These are phyloP conservation scores for Teleogryllus occipitalis DNA, from an alignment of 1,140 invertebrate genomes.

Conservation along the genomic window DNA sequence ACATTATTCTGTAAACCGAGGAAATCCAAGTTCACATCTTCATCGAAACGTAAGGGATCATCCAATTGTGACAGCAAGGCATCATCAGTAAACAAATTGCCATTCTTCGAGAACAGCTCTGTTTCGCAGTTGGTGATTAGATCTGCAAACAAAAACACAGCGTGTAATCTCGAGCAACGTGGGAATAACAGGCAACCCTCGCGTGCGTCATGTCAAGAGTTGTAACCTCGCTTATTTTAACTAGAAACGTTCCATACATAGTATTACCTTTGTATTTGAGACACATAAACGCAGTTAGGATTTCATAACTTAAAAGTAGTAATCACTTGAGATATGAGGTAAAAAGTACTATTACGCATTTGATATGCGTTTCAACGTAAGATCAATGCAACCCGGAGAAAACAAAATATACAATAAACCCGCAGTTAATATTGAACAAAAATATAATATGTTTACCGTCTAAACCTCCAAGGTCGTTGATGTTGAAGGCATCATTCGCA, in stretches of 20 bases:
- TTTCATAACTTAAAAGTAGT: neutral
- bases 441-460: constrained; percentile 32
- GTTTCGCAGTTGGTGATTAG: constrained; percentile 33
- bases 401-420: constrained; percentile 1
- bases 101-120: constrained; percentile 30
- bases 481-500: constrained; percentile 31
- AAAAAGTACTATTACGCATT: neutral
- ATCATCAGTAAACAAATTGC: constrained; percentile 32
- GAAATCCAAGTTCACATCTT: constrained; percentile 32
- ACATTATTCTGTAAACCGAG: constrained; percentile 27
- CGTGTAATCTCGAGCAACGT: neutral
- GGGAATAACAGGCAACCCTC: neutral
- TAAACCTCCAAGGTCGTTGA: constrained; percentile 32
- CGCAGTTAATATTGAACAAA: constrained; percentile 15
- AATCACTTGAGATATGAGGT: neutral
- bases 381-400: neutral
- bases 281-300: neutral
- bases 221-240: too few species aligned
- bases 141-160: constrained; percentile 30
- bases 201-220: too few species aligned
- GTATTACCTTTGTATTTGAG: neutral
- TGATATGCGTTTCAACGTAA: neutral
- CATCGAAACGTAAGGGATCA: constrained; percentile 30
- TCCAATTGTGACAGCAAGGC: constrained; percentile 31
- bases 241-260: neutral